phyloP scores from a whole-genome alignment of 2,113 vertebrate genomes.

The Melanotaenia duboulayi region DNA sequence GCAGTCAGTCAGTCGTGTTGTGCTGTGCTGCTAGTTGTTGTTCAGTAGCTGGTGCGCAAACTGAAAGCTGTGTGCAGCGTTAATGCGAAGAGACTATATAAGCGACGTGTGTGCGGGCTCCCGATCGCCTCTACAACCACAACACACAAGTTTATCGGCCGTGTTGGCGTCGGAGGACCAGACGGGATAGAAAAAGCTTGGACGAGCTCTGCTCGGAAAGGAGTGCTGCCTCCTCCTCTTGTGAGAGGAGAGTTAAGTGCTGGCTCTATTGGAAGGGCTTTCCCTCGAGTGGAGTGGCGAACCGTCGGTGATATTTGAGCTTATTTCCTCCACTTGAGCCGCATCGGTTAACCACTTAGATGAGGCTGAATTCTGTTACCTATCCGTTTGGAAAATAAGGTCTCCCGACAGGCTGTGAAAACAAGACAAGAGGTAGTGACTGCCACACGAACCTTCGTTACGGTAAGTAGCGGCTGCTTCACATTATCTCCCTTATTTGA shows the following conservation, averaged over 20 bases:
- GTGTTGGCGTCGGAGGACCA: constrained; percentile 12
- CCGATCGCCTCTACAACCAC: constrained; percentile 10
- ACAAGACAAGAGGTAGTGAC: constrained; percentile 41
- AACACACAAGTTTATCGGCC: constrained; percentile 6
- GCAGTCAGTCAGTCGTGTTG: constrained; percentile 51
- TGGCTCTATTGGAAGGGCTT: constrained; percentile 1
- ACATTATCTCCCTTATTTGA: constrained; percentile 2
- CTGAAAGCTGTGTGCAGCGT: constrained; percentile 58
- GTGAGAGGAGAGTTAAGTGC: constrained; percentile 57
- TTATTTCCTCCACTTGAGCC: constrained; percentile 51
- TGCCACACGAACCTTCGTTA: constrained; percentile 39
- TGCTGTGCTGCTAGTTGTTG: constrained; percentile 69
- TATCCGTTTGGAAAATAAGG: constrained; percentile 46
- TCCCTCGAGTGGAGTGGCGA: constrained; percentile 43
- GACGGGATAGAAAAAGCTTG: constrained; percentile 10
- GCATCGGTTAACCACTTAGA: constrained; percentile 39
- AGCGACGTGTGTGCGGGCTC: constrained; percentile 49
- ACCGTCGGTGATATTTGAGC: constrained; percentile 47
- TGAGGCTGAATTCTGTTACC: constrained; percentile 42
- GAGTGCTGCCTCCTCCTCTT: constrained; percentile 39
- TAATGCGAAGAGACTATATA: constrained; percentile 52
- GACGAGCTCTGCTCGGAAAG: constrained; percentile 24
- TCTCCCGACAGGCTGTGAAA: constrained; percentile 39
- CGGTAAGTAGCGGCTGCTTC: constrained; percentile 66
- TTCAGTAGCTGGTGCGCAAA: constrained; percentile 68